These are phyloP conservation scores for Fratercula arctica DNA, from an alignment of 2,797 vertebrate species.

Conservation along the genomic window DNA sequence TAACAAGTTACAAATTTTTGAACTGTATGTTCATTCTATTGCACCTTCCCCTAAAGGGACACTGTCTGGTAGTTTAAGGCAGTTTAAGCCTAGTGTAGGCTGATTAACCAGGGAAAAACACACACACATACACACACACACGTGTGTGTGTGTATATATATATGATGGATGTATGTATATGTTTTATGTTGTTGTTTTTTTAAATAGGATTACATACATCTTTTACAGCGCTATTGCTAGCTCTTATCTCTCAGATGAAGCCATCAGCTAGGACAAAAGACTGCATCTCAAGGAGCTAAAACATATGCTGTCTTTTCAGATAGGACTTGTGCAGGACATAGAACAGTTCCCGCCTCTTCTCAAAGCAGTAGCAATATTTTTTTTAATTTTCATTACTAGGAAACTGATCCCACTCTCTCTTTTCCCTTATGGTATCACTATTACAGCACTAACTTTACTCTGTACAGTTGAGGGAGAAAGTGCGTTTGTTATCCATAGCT, in stretches of 20 bases:
- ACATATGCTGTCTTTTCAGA: not conserved
- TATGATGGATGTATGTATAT: constrained; percentile 1
- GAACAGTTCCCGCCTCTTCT: constrained; percentile 2
- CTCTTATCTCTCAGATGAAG: constrained; percentile 12
- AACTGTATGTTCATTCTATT: constrained; percentile 70
- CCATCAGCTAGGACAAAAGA: constrained; percentile 23
- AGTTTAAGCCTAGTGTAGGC: constrained; percentile 53
- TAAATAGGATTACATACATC: not conserved
- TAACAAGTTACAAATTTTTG: constrained; percentile 71
- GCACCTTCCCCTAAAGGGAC: constrained; percentile 68
- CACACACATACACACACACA: not conserved
- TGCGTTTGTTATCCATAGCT: not conserved
- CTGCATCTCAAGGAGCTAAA: not conserved
- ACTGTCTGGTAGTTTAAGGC: constrained; percentile 65
- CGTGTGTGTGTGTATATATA: not conserved
- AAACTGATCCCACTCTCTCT: not conserved
- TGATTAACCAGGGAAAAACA: constrained; percentile 46
- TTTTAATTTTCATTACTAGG: not conserved
- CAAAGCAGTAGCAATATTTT: not conserved
- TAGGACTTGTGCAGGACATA: not conserved
- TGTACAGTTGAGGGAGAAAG: constrained; percentile 2
- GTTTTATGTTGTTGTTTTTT: not conserved
- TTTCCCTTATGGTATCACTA: not conserved
- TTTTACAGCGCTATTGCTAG: constrained; percentile 22
- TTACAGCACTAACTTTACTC: not conserved